phyloP scores from a whole-genome alignment of 2,888 invertebrate species.

The Tipula vernalis region DNA sequence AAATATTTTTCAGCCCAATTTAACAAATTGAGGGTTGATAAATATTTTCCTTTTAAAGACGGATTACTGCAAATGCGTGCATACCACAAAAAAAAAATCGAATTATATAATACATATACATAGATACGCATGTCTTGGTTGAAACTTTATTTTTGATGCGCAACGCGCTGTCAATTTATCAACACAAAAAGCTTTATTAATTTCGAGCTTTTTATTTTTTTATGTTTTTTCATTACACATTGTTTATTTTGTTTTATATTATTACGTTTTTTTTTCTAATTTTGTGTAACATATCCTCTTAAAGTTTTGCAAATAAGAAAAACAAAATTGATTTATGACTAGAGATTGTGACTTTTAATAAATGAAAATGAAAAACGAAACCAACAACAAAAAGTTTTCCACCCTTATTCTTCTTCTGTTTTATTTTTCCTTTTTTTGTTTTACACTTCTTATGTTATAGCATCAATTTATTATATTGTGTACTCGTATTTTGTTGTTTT shows the following conservation, averaged over 20 bases:
- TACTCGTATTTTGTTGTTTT: neutral
- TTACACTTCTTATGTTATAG: neutral
- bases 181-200: neutral
- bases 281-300: neutral
- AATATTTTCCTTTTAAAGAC: neutral
- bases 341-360: constrained; percentile 4
- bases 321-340: neutral
- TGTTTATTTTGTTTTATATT: neutral
- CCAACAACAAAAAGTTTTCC: neutral
- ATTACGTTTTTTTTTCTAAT: neutral
- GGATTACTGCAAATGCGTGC: neutral
- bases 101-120: neutral
- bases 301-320: neutral
- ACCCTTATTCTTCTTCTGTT: neutral
- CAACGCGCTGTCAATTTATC: neutral
- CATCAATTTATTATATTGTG: constrained; percentile 4
- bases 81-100: neutral
- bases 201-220: neutral
- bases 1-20: neutral
- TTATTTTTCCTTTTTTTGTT: neutral
- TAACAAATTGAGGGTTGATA: neutral
- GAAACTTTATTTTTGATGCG: neutral
- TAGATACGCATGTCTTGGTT: neutral
- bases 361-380: neutral
- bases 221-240: neutral